These are phyloP conservation scores for Centropyge bicolor DNA, from an alignment of 2,797 vertebrate genomes.

Conservation along the genomic window DNA sequence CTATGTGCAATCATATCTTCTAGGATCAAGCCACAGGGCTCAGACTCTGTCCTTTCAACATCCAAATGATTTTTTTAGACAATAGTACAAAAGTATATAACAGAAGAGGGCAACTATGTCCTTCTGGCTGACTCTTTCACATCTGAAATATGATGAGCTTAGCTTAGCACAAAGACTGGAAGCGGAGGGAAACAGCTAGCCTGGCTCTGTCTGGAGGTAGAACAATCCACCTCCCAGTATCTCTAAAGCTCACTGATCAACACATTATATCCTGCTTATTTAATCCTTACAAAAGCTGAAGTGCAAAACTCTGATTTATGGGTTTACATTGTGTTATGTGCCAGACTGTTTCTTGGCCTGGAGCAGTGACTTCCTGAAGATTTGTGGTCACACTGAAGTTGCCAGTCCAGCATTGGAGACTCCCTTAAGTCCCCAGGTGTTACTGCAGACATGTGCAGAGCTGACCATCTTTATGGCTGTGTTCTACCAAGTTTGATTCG, in stretches of 20 bases:
- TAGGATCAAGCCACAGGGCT: not conserved
- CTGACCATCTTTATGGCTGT: not conserved
- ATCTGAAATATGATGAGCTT: too few relatives aligned
- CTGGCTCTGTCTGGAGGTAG: too few relatives aligned
- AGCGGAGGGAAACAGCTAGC: too few relatives aligned
- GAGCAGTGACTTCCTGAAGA: not conserved
- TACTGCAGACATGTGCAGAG: too few relatives aligned
- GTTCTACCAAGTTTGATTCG: not conserved
- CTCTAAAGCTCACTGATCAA: constrained; percentile 8
- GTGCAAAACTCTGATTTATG: too few relatives aligned
- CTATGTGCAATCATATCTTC: not conserved
- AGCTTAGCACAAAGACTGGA: too few relatives aligned
- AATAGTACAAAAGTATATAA: not conserved
- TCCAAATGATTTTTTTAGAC: not conserved
- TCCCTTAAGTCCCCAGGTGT: too few relatives aligned
- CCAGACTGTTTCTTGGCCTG: not conserved
- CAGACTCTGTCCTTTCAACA: not conserved
- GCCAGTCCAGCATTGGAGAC: too few relatives aligned
- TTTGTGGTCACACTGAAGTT: not conserved
- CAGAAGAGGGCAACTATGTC: not conserved
- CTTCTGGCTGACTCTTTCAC: too few relatives aligned
- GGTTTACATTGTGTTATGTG: too few relatives aligned
- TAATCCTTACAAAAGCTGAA: not conserved
- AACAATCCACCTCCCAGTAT: too few relatives aligned
- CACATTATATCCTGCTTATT: not conserved